phyloP scores from a whole-genome alignment of 2,113 vertebrate genomes.

The Nanorana parkeri region DNA sequence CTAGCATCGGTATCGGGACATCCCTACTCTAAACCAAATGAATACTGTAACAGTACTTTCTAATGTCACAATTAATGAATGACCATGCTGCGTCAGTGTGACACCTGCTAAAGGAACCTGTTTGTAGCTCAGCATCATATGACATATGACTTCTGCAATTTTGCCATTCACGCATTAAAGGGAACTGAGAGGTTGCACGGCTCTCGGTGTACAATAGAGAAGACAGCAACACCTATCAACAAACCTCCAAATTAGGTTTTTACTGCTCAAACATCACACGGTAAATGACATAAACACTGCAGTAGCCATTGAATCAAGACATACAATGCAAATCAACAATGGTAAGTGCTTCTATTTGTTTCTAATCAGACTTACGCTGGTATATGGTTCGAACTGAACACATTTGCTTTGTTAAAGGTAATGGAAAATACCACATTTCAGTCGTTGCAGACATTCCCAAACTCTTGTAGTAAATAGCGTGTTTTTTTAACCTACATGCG shows the following conservation, averaged over 20 bases:
- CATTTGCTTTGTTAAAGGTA: too few species aligned
- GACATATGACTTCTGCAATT: neutral
- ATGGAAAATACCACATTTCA: too few species aligned
- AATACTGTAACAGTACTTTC: neutral
- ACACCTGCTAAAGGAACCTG: neutral
- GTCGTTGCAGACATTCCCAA: too few species aligned
- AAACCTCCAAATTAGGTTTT: neutral
- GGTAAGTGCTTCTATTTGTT: neutral
- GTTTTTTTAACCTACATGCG: too few species aligned
- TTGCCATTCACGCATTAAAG: neutral
- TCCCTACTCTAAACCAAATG: neutral
- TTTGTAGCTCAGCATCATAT: neutral
- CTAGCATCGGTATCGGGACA: too few species aligned
- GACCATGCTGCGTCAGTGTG: neutral
- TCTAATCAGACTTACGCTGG: neutral
- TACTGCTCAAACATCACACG: neutral
- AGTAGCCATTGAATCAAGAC: neutral
- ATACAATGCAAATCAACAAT: constrained; percentile 9
- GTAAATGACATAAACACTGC: neutral
- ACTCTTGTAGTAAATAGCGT: too few species aligned
- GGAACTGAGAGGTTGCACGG: neutral
- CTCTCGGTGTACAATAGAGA: neutral
- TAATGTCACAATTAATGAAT: neutral
- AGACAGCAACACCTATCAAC: neutral
- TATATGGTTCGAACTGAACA: too few species aligned